A percentile compares a stretch with the other conserved stretches of the same genome.
phyloP scores from a whole-genome alignment of 2,797 vertebrate species.

The Peromyscus nudipes region DNA sequence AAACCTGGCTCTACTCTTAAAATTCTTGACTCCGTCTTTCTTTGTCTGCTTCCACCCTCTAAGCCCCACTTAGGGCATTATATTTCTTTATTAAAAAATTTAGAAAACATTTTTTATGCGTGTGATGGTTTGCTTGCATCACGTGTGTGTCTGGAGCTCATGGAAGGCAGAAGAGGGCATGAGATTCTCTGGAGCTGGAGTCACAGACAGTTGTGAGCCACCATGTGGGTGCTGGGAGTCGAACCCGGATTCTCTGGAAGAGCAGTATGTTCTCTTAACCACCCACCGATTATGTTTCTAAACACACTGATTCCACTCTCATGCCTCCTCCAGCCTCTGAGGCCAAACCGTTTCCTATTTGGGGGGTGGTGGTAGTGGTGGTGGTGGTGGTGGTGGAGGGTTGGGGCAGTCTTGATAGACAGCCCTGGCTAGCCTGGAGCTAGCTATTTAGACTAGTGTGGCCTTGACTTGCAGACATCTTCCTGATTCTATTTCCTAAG shows the following conservation, averaged over 20 bases:
- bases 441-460: not conserved
- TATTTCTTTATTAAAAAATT: not conserved
- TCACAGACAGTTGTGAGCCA: too few relatives aligned
- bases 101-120: not conserved
- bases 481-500: not conserved
- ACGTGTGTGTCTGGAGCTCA: not conserved
- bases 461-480: not conserved
- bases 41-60: too few relatives aligned
- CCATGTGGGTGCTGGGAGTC: not conserved
- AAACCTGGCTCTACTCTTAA: not conserved
- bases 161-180: not conserved
- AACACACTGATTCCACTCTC: not conserved
- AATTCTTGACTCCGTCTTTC: not conserved
- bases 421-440: not conserved
- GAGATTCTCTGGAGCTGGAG: not conserved
- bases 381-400: not conserved
- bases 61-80: not conserved
- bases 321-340: not conserved
- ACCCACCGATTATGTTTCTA: not conserved
- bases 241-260: not conserved
- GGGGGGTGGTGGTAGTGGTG: too few relatives aligned
- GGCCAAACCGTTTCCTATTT: not conserved
- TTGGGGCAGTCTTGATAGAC: not conserved
- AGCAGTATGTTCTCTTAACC: not conserved
- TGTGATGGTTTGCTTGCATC: not conserved